Base-by-base conservation (phyloP, 2,113 vertebrate genomes). In the Fukomys damarensis region DNA sequence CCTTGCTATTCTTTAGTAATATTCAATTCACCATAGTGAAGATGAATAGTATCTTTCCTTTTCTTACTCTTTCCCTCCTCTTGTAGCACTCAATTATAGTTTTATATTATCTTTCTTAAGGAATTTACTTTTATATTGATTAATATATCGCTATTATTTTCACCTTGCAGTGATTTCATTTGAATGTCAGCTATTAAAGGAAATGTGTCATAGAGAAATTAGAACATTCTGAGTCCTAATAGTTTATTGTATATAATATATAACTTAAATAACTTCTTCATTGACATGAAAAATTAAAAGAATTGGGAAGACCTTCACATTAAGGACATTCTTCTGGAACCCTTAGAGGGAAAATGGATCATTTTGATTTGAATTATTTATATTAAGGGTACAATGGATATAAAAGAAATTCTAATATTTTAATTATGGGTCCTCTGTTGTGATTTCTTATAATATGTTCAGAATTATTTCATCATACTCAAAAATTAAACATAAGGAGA, bases 371-470 rank as follows among this genome's bases (percentile, higher is more conserved):
- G 77, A 96, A 94, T 96, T 96, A 94, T 86, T 95, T 95, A 93
- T 97, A 96, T 91, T 92, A 95, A 88, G 6, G 70, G 43, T 38
- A 96, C n/a, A 89, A 41, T 90, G 56, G 84, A 61, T 96, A 96
- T 96, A 95, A 97, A 97, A 90, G 86, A 89, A 90, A 94, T 94
- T 95, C 70, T 96, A 96, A 96, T 94, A 95, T 95, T 96, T 97
- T 95, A 96, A 95, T 97, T 95, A 96, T 97, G 85, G 96, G 89
- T 93, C 70, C 20, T 94, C 58, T 80, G 32, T 80, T 93, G 94
- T 94, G 54, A 95, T 65, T 96, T 56, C 43, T 92, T 94, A 95
- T 63, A 43, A 96, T 87, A 96, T 77, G 66, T 83, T 96, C 81
- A 93, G 43, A 86, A 68, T 95, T 84, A 95, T 81, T 95, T 94